phyloP scores from a whole-genome alignment of 2,113 vertebrate genomes.

The Gallinago jamesoni region DNA sequence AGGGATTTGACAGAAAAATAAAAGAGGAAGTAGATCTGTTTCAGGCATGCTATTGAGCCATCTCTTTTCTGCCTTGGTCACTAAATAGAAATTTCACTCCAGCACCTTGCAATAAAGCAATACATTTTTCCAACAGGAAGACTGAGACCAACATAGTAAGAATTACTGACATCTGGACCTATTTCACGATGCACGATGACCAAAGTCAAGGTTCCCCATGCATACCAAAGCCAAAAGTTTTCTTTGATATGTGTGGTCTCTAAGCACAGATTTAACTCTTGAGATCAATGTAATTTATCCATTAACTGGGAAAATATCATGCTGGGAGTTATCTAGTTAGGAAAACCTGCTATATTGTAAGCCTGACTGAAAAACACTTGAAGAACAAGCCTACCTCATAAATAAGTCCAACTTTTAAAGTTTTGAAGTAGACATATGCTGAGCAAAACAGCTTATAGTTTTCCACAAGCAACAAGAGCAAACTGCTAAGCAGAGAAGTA shows the following conservation, averaged over 20 bases:
- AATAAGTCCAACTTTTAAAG: neutral
- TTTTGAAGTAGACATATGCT: neutral
- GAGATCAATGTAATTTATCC: neutral
- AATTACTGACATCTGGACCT: neutral
- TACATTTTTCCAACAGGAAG: neutral
- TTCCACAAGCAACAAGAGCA: neutral
- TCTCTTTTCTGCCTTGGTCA: neutral
- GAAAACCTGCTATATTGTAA: neutral
- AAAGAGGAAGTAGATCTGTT: neutral
- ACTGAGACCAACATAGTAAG: rapidly evolving
- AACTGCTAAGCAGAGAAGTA: neutral
- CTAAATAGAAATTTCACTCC: neutral
- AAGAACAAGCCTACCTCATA: neutral
- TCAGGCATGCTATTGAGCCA: neutral
- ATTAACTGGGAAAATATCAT: neutral
- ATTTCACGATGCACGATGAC: neutral
- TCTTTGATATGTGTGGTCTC: neutral
- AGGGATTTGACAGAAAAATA: neutral
- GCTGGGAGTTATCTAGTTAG: neutral
- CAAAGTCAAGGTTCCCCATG: neutral
- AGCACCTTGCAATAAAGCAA: neutral
- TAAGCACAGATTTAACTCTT: neutral
- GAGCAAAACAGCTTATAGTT: neutral
- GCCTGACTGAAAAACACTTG: neutral
- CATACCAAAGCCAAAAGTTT: neutral